Percentiles rank a stretch among this genome's conserved stretches.
These are phyloP conservation scores for Tiliqua scincoides DNA, from an alignment of 2,113 vertebrate species.

Conservation along the genomic window DNA sequence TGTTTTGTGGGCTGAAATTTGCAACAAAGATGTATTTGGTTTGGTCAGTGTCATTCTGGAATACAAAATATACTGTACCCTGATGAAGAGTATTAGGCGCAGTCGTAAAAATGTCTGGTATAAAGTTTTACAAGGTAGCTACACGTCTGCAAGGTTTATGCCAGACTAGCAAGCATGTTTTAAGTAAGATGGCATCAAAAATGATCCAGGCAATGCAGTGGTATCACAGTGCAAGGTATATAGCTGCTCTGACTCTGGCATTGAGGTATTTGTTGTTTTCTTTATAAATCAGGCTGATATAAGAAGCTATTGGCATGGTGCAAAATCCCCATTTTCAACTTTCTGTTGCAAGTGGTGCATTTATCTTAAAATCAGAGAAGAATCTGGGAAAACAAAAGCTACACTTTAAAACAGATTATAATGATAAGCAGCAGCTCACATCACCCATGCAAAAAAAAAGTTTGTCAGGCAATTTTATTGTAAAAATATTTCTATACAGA, in stretches of 20 bases:
- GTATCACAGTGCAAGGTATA: constrained; percentile 28
- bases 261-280: constrained; percentile 48
- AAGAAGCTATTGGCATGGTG: constrained; percentile 32
- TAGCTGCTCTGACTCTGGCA: constrained; percentile 55
- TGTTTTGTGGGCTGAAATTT: neutral
- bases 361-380: constrained; percentile 42
- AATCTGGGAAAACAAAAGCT: neutral
- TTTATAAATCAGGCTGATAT: constrained; percentile 52
- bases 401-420: neutral
- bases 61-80: constrained; percentile 14
- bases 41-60: neutral
- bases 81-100: constrained; percentile 5
- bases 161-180: constrained; percentile 36
- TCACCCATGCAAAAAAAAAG: neutral
- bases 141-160: constrained; percentile 43
- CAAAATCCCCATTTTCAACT: constrained; percentile 54
- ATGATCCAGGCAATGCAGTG: constrained; percentile 47
- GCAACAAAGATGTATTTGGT: accelerated
- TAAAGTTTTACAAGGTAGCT: constrained; percentile 33
- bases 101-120: constrained; percentile 34
- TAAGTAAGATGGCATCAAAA: constrained; percentile 57
- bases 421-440: neutral
- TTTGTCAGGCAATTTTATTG: neutral
- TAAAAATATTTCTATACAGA: neutral
- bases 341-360: constrained; percentile 39